Evolutionary conservation across 2,797 vertebrate genomes (phyloP), one percentile per base, ranked within the genome.

Genomic region (Tiaroga cobitis): DNA sequence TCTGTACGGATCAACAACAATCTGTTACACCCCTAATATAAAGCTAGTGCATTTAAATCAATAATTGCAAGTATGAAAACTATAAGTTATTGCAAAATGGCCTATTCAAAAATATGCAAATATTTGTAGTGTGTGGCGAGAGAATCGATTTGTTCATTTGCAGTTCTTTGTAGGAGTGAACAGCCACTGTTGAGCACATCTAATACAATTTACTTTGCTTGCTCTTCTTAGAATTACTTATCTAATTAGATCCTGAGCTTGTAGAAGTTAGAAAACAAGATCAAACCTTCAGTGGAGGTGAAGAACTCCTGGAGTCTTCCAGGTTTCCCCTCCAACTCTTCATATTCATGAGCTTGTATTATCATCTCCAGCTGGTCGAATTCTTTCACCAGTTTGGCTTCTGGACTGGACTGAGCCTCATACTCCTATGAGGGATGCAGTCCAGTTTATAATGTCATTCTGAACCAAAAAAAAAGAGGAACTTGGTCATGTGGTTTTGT

Each of bases 341-440:
- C 98, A 0, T 99, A 99, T 88, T 99, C 98, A 2, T 97, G 95
- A 0, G 98, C 98, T 92, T 99, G 98, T 56, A 99, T 93, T 88
- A 99, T 96, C 98, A 99, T 99, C 93, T 99, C 98, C 83, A 97
- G 96, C 3, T 96, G 97, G 92, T 99, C 98, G 82, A 99, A 93
- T 92, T 99, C 94, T 91, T 99, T 99, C 85, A 99, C 98, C 91
- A 98, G 93, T 74, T 89, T 94, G 80, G 98, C 97, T 92, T 99
- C 98, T 4, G 93, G 90, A 80, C 94, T 99, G 84, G 92, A 93
- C 82, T 99, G 98, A 59, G 85, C 92, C 92, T 99, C 98, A 59
- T 99, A 99, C 88, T 99, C 98, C 98, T 99, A 86, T 10, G 56
- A 73, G 15, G 26, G 29, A 69, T 18, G 54, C 69, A 83, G 39